Evolutionary conservation across 2,797 vertebrate species (phyloP).

Genomic region (Gadopsis bispinosus): DNA sequence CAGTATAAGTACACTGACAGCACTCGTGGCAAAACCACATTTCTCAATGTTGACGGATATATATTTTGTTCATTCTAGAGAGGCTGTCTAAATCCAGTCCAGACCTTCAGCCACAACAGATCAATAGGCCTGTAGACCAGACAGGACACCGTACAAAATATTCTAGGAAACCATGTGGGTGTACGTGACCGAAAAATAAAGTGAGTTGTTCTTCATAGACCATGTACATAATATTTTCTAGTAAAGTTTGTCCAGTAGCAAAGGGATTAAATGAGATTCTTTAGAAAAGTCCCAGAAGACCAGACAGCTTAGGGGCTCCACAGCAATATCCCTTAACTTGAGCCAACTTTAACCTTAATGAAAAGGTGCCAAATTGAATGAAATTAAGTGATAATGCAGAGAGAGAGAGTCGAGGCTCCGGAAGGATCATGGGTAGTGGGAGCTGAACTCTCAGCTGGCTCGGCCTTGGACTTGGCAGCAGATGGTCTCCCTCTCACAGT

Average conservation of each 20-base stretch:
- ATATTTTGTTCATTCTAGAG: too few relatives aligned
- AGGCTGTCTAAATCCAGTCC: too few relatives aligned
- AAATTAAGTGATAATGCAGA: constrained; percentile 23
- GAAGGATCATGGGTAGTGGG: constrained; percentile 34
- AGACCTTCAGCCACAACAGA: too few relatives aligned
- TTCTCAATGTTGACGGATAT: too few relatives aligned
- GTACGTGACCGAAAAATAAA: too few relatives aligned
- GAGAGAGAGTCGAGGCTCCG: constrained; percentile 10
- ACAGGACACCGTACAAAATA: too few relatives aligned
- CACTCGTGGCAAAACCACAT: too few relatives aligned
- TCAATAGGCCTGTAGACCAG: too few relatives aligned
- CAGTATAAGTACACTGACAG: too few relatives aligned
- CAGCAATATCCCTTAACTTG: not conserved
- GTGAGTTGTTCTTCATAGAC: too few relatives aligned
- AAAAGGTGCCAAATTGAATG: constrained; percentile 1
- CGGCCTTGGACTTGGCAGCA: constrained; percentile 74
- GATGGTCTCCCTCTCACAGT: constrained; percentile 72
- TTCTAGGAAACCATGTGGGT: too few relatives aligned
- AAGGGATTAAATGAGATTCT: not conserved
- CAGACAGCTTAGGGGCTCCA: not conserved
- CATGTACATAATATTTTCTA: not conserved
- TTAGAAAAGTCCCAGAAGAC: not conserved
- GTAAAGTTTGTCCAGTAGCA: not conserved
- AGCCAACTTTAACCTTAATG: not conserved
- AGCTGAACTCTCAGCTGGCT: constrained; percentile 49